These are phyloP conservation scores for honey bee (Apis mellifera) DNA, from an alignment of 1,140 invertebrate genomes.

Conservation along the genomic window Amel_HAv3.1 CM009937.2:455501-456000, in stretches of 20 bases:
- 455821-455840: too few relatives aligned
- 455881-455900: too few relatives aligned
- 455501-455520: neutral
- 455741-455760: neutral
- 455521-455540: neutral
- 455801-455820: too few relatives aligned
- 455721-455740: neutral
- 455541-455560: conserved; percentile 15
- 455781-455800: too few relatives aligned
- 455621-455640: conserved; percentile 20
- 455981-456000: too few relatives aligned
- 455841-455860: too few relatives aligned
- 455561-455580: neutral
- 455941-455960: too few relatives aligned
- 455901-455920: too few relatives aligned
- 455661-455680: neutral
- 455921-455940: too few relatives aligned
- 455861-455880: too few relatives aligned
- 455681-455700: neutral
- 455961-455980: too few relatives aligned
- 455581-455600: neutral
- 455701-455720: neutral
- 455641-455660: neutral
- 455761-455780: too few relatives aligned
- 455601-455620: conserved; percentile 3